Percentiles rank a stretch among this genome's conserved stretches.
Evolutionary conservation across 2,797 vertebrate genomes (phyloP).

Genomic region (Tapirus indicus): DNA sequence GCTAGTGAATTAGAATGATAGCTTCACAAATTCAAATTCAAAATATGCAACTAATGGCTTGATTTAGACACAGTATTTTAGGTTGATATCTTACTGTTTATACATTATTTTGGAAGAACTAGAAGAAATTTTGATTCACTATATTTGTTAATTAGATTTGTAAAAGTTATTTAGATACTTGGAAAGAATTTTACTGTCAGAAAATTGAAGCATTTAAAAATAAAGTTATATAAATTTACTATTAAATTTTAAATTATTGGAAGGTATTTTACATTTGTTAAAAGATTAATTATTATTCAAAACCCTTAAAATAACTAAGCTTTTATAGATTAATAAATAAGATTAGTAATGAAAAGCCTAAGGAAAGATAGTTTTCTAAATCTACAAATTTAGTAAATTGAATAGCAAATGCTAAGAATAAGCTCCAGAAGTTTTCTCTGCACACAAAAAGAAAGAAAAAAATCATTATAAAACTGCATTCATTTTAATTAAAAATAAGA

Average conservation of each 20-base stretch:
- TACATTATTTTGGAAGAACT: neutral
- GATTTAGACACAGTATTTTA: neutral
- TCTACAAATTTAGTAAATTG: neutral
- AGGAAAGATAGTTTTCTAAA: neutral
- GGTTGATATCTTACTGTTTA: neutral
- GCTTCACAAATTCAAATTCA: neutral
- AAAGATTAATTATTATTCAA: neutral
- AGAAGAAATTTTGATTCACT: neutral
- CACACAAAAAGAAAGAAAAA: neutral
- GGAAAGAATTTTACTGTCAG: neutral
- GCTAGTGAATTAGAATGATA: neutral
- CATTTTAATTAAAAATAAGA: conserved; percentile 7
- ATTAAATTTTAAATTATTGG: neutral
- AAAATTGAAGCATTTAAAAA: neutral
- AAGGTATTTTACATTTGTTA: neutral
- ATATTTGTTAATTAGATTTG: neutral
- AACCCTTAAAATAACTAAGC: neutral
- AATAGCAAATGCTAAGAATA: neutral
- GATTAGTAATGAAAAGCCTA: neutral
- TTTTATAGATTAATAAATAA: neutral
- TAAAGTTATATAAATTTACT: neutral
- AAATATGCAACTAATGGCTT: neutral
- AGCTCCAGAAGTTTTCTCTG: neutral
- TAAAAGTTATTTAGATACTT: neutral
- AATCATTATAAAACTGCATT: neutral